Evolutionary conservation across 1,140 invertebrate genomes (phyloP).

Genomic region (Gerris buenoi): DNA sequence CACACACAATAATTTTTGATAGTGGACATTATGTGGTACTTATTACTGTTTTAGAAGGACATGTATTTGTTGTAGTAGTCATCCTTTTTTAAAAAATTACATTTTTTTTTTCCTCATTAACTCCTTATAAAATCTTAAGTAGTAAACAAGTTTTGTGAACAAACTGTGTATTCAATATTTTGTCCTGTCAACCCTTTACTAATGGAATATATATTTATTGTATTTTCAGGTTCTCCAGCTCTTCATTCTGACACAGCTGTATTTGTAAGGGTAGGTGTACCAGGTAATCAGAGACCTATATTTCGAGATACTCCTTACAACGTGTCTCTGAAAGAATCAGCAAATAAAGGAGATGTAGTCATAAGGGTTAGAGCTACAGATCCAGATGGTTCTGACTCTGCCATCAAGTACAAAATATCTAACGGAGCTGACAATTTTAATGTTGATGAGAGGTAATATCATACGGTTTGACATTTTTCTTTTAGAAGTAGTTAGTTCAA

Average conservation of each 20-base stretch:
- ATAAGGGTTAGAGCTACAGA: conserved; percentile 52
- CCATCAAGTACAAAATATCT: conserved; percentile 54
- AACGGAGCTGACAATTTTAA: conserved; percentile 64
- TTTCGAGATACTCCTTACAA: conserved; percentile 58
- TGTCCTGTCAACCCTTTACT: conserved; percentile 5
- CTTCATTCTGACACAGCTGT: conserved; percentile 46
- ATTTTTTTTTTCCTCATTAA: neutral
- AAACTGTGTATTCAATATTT: neutral
- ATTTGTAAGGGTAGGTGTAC: conserved; percentile 52
- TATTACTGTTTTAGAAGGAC: too few species aligned
- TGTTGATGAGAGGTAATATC: conserved; percentile 51
- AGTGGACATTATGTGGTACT: too few species aligned
- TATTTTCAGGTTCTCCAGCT: conserved; percentile 37
- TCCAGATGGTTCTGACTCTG: conserved; percentile 54
- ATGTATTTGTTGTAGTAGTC: too few species aligned
- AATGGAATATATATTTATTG: conserved; percentile 6
- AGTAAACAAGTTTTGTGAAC: neutral
- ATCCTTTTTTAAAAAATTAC: neutral
- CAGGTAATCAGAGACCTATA: conserved; percentile 57
- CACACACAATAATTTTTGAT: too few species aligned
- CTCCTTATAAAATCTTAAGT: neutral
- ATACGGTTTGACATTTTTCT: too few species aligned
- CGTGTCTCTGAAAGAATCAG: conserved; percentile 53
- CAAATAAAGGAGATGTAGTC: conserved; percentile 47
- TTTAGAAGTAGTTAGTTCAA: too few species aligned